These are phyloP conservation scores for Mamestra brassicae DNA, from an alignment of 2,888 invertebrate species.

Conservation along the genomic window DNA sequence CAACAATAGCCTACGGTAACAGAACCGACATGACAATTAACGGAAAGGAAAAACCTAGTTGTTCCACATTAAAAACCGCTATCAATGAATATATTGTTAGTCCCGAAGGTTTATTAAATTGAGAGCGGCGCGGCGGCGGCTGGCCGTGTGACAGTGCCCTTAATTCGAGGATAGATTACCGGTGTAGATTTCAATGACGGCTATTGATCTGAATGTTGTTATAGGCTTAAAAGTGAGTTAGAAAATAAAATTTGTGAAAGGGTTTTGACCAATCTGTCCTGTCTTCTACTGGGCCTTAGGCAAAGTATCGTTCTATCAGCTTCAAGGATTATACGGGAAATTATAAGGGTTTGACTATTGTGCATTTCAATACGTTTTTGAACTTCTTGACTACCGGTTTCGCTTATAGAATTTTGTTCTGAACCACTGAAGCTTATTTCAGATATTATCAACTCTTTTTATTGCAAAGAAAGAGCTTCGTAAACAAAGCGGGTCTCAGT, in stretches of 20 bases:
- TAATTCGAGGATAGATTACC: constrained; percentile 58
- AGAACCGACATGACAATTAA: constrained; percentile 78
- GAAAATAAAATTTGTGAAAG: neutral
- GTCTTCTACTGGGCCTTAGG: too few relatives aligned
- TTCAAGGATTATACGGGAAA: too few relatives aligned
- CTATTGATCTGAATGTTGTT: constrained; percentile 37
- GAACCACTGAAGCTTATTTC: neutral
- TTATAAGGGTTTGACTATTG: neutral
- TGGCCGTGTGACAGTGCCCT: constrained; percentile 58
- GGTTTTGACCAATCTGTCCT: neutral
- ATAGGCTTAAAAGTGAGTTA: neutral
- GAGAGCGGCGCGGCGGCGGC: constrained; percentile 31
- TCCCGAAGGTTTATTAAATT: constrained; percentile 60
- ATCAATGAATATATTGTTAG: constrained; percentile 60
- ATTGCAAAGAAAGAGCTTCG: neutral
- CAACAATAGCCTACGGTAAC: constrained; percentile 63
- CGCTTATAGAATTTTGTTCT: neutral
- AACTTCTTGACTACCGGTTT: neutral
- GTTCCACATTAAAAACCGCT: constrained; percentile 67
- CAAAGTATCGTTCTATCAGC: too few relatives aligned
- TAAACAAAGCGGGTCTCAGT: neutral
- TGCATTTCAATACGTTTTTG: neutral
- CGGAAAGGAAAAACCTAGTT: constrained; percentile 79
- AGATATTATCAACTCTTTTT: neutral
- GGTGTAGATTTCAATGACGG: constrained; percentile 53